These are phyloP conservation scores for Parnassius orleans DNA, from an alignment of 2,888 invertebrate genomes.

Conservation along the genomic window DNA sequence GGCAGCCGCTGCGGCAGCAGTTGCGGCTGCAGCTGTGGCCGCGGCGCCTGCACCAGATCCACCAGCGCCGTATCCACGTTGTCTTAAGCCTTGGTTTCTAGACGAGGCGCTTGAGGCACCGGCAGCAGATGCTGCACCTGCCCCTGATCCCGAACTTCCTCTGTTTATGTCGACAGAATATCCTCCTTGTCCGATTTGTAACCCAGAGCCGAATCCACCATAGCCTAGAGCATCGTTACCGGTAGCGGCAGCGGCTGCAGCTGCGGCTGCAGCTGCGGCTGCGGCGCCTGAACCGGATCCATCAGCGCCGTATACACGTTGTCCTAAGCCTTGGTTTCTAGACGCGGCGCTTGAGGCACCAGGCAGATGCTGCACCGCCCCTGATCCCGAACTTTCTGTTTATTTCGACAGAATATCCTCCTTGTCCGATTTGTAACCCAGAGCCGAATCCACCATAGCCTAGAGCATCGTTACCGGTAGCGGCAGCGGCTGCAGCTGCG, in stretches of 20 bases:
- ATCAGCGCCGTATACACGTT: neutral
- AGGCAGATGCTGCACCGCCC: neutral
- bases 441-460: neutral
- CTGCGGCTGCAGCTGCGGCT: constrained; percentile 8
- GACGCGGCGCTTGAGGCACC: no score
- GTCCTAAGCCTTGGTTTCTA: no score
- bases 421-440: no score
- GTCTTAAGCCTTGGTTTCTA: neutral
- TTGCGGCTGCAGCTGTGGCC: neutral
- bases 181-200: no score
- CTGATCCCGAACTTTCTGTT: neutral
- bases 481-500: constrained; percentile 22
- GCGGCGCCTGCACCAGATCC: constrained; percentile 13
- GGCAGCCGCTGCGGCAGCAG: neutral
- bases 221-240: constrained; percentile 6
- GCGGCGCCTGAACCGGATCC: constrained; percentile 10
- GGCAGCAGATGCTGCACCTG: constrained; percentile 6
- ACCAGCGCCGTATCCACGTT: neutral
- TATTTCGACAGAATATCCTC: no score
- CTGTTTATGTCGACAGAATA: no score
- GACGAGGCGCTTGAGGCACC: constrained; percentile 10
- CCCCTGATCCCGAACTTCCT: no score
- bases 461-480: constrained; percentile 11
- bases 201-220: neutral
- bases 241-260: constrained; percentile 5